Evolutionary conservation across 2,888 invertebrate genomes (phyloP).

Genomic region (Dyspetes luteomarginatus): DNA sequence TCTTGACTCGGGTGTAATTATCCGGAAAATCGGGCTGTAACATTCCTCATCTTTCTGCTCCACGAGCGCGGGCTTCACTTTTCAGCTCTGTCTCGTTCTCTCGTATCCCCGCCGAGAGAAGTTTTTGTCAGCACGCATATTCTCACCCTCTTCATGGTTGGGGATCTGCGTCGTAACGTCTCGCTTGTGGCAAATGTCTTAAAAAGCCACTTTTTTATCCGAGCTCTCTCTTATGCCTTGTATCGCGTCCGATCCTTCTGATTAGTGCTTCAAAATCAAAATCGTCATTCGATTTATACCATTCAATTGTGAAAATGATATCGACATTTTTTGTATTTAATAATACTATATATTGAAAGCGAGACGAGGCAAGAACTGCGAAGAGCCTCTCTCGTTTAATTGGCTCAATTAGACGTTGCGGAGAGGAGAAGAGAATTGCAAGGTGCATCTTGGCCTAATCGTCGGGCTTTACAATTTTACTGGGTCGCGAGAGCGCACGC

Average conservation of each 20-base stretch:
- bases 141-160: background rate
- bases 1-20: conserved; percentile 26
- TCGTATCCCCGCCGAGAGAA: background rate
- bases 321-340: background rate
- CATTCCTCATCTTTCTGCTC: background rate
- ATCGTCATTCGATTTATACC: background rate
- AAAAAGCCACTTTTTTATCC: background rate
- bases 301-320: background rate
- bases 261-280: background rate
- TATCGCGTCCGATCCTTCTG: background rate
- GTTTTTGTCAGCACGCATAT: background rate
- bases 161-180: background rate
- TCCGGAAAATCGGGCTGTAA: conserved; percentile 34
- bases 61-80: background rate
- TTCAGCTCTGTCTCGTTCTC: background rate
- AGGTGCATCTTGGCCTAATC: conserved; percentile 40
- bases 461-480: conserved; percentile 47
- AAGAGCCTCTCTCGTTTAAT: conserved; percentile 10
- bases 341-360: background rate
- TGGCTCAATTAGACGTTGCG: conserved; percentile 2
- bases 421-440: conserved; percentile 5
- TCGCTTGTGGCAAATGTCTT: background rate
- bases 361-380: background rate
- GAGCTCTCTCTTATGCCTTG: background rate
- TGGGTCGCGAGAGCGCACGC: conserved; percentile 38